phyloP scores from a whole-genome alignment of 2,888 invertebrate species.

The Bellardia bayeri region DNA sequence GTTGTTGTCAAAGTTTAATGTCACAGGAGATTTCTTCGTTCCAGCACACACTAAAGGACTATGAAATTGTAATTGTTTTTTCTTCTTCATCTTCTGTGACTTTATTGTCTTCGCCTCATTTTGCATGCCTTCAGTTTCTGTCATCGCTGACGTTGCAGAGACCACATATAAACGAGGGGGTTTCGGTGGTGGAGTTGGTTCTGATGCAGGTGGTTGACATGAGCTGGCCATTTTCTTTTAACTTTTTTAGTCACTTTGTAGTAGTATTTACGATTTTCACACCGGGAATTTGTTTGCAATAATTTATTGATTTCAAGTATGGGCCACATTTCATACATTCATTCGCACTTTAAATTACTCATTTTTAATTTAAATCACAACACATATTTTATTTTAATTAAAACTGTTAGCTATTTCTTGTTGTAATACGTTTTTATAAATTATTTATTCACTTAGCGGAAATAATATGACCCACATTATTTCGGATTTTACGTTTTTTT shows the following conservation, averaged over 20 bases:
- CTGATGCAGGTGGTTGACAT: slow-evolving; percentile 36
- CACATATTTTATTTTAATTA: slow-evolving; percentile 14
- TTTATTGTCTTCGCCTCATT: slow-evolving; percentile 1
- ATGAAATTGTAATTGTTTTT: slow-evolving; percentile 80
- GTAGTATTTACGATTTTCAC: slow-evolving; percentile 58
- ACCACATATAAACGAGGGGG: slow-evolving; percentile 71
- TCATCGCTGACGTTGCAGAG: slow-evolving; percentile 52
- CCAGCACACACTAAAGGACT: slow-evolving; percentile 78
- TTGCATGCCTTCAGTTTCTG: slow-evolving; percentile 47
- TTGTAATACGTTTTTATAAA: not conserved
- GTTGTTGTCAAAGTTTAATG: slow-evolving; percentile 60
- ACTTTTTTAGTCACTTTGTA: slow-evolving; percentile 66
- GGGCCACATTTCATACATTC: slow-evolving; percentile 59
- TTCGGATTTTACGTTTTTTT: not conserved
- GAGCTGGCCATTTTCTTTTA: slow-evolving; percentile 50
- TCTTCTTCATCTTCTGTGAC: slow-evolving; percentile 67
- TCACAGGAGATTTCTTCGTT: slow-evolving; percentile 32
- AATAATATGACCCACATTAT: slow-evolving; percentile 48
- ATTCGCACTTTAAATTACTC: slow-evolving; percentile 31
- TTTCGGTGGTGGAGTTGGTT: slow-evolving; percentile 69
- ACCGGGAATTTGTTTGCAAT: slow-evolving; percentile 47
- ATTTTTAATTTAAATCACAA: slow-evolving; percentile 45
- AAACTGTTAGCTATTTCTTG: not conserved
- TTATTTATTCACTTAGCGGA: slow-evolving; percentile 31
- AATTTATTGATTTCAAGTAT: slow-evolving; percentile 50